Evolutionary conservation across 2,113 vertebrate genomes (phyloP), one percentile per base, ranked within the genome.

Genomic region (Baryphthengus martii): DNA sequence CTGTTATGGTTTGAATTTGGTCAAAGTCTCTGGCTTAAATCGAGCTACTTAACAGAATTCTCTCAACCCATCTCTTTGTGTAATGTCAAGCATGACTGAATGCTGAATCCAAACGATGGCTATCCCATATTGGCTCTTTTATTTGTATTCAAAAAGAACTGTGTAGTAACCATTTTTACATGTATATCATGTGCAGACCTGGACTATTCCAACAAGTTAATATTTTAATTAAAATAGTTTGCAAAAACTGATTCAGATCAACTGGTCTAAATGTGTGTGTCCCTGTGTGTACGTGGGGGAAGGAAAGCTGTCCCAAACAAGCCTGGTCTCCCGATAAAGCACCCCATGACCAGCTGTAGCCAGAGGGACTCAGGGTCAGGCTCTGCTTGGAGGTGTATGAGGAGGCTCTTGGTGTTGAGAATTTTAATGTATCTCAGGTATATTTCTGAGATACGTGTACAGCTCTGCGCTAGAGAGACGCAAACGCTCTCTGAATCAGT

Each of bases 181-280:
- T 97, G 92, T 97, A 97, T 97, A 94, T 95, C 91, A 96, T 95
- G 81, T 96, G 88, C 95, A 97, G 96, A 97, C 91, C 94, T 97
- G 95, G 89, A 96, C 96, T 96, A 97, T 94, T 97, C 93, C 96
- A 96, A 97, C 95, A 96, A 95, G 90, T 97, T 98, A 97, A 98
- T 96, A 96, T 97, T 97, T 97, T 98, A 98, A 98, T 98, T 98
- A 97, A 98, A 98, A 97, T 92, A 95, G 96, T 98, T 98, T 98
- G 93, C 96, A 97, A 98, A 98, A 97, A 97, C 95, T 98, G 92
- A 96, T 98, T 97, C 93, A 96, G 92, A 94, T 97, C 93, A 97
- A 94, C 96, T 97, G 95, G 89, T 97, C 95, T 98, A 93, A 96
- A 49, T 97, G 94, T 98, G 93, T 97, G 80, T 96, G 85, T 94